These are phyloP conservation scores for Clupea harengus DNA, from an alignment of 2,113 vertebrate species.

Conservation along the genomic window DNA sequence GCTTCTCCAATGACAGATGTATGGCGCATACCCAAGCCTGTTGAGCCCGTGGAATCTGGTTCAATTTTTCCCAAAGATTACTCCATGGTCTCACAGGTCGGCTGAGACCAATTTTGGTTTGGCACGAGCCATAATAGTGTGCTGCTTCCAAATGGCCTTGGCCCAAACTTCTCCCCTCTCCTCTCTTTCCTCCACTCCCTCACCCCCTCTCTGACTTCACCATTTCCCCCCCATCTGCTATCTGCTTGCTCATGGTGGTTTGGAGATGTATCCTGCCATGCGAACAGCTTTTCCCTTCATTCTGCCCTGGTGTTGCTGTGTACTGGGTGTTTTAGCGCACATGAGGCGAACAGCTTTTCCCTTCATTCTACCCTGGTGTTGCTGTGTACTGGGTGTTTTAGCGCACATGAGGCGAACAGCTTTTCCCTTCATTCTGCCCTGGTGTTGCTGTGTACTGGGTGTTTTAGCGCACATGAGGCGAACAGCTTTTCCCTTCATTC, in stretches of 20 bases:
- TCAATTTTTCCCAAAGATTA: slow-evolving; percentile 60
- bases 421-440: neutral
- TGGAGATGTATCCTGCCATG: slow-evolving; percentile 39
- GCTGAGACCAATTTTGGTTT: slow-evolving; percentile 70
- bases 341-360: neutral
- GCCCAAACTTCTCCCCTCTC: slow-evolving; percentile 48
- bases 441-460: neutral
- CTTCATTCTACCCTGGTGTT: neutral
- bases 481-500: neutral
- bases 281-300: neutral
- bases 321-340: neutral
- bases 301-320: neutral
- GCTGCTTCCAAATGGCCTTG: slow-evolving; percentile 53
- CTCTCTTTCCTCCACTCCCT: neutral
- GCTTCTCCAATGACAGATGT: slow-evolving; percentile 54
- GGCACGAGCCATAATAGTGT: slow-evolving; percentile 54
- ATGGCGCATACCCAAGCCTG: slow-evolving; percentile 49
- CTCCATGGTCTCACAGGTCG: slow-evolving; percentile 57
- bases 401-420: neutral
- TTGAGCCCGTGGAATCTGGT: slow-evolving; percentile 58
- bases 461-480: neutral
- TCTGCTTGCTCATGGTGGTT: slow-evolving; percentile 52
- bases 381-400: neutral
- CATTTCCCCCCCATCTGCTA: slow-evolving; percentile 21
- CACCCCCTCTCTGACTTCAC: slow-evolving; percentile 10